These are phyloP conservation scores for Lepisosteus osseus DNA, from an alignment of 2,113 vertebrate genomes.

Conservation along the genomic window DNA sequence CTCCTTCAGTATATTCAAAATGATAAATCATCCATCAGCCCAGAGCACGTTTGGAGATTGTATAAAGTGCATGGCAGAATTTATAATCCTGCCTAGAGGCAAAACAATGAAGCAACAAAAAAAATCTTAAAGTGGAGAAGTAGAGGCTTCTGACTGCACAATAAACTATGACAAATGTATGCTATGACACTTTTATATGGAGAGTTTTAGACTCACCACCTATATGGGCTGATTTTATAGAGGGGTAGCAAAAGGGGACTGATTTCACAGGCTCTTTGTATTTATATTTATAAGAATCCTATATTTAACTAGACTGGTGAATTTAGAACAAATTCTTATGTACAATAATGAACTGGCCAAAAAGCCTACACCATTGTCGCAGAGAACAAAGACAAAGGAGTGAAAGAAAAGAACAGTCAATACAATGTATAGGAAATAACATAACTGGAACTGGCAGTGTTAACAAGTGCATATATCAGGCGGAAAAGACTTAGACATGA, in stretches of 20 bases:
- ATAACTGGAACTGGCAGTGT: too few species aligned
- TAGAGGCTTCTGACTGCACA: not conserved
- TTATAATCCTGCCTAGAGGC: slow-evolving; percentile 6
- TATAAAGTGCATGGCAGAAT: slow-evolving; percentile 5
- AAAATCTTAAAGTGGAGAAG: not conserved
- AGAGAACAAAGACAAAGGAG: too few species aligned
- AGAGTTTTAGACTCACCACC: not conserved
- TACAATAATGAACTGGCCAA: too few species aligned
- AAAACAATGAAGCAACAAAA: slow-evolving; percentile 1
- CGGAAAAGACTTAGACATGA: too few species aligned
- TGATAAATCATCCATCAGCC: not conserved
- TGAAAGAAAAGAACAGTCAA: too few species aligned
- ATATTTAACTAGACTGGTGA: too few species aligned
- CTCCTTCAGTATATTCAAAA: slow-evolving; percentile 2
- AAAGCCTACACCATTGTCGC: too few species aligned
- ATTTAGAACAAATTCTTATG: too few species aligned
- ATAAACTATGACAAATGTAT: slow-evolving; percentile 15
- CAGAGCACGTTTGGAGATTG: not conserved
- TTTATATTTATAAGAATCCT: not conserved
- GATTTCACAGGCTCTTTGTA: not conserved
- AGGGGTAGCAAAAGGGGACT: not conserved
- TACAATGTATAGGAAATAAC: too few species aligned
- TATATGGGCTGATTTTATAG: slow-evolving; percentile 1
- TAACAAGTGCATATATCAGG: too few species aligned
- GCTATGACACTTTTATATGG: not conserved